Evolutionary conservation across 2,888 invertebrate genomes (phyloP), one percentile per base, ranked within the genome.

Genomic region (Rugalucina vietnamica): DNA sequence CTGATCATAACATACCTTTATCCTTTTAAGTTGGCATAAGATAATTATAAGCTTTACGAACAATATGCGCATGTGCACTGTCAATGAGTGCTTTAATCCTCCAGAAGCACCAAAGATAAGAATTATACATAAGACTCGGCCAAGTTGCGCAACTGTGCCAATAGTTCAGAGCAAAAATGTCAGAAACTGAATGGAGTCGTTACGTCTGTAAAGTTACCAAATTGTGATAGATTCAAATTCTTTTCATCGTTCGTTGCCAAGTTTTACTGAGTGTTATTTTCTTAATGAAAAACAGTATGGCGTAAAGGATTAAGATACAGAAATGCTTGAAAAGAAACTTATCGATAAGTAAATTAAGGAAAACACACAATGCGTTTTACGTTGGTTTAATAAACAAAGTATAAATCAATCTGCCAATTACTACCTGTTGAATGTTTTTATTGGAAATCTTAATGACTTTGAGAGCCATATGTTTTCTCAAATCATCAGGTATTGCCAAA

Each of bases 401-500:
- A 65, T 65, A 34, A 34, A 65, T 65, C 65, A 65, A 65, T 21
- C 65, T 65, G 65, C 34, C 65, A 34, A 65, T 65, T 32, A 65
- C 65, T 65, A 65, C 65, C 34, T 34, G 65, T 65, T 65, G 65
- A 65, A 14, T 3, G 1, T 3, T 32, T 65, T 65, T 65, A 65
- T 65, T 65, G 65, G 65, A 65, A 65, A 34, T 65, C 65, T 34
- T 65, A 65, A 65, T 65, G 65, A 65, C 65, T 65, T n/a, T 29
- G 14, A 32, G 65, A 65, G 65, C 32, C 65, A 65, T 65, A 65
- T 65, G 65, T 32, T 34, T 34, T 34, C 65, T 65, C 65, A 32
- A 34, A 65, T 34, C 34, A 65, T 32, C 65, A 65, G 32, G 10
- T 14, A 34, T 34, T 65, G 65, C 65, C 65, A 65, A 65, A 24